Evolutionary conservation across 2,888 invertebrate genomes (phyloP).

Genomic region (Archaeoteleia sp.): DNA sequence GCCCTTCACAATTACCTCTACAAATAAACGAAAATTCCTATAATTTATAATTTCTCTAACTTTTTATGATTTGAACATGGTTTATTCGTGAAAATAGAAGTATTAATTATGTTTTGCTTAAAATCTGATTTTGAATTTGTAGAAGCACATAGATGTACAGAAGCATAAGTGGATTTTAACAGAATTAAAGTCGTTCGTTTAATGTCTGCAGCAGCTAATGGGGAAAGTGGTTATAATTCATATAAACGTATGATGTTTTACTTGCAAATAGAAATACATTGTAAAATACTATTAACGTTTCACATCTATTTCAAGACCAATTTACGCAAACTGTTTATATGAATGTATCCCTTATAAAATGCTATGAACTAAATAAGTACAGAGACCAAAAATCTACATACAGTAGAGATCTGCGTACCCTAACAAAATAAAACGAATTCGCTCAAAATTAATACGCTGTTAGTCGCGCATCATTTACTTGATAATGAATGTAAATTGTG

Average conservation of each 20-base stretch:
- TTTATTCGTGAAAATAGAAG: conserved; percentile 2
- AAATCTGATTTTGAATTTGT: conserved; percentile 25
- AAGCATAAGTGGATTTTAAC: conserved; percentile 44
- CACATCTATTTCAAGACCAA: conserved; percentile 18
- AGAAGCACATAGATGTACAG: conserved; percentile 30
- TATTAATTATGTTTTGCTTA: conserved; percentile 17
- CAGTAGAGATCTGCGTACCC: no score
- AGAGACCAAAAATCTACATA: no score
- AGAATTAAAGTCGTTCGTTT: conserved; percentile 35
- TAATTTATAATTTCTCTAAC: neutral
- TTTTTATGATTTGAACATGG: conserved; percentile 13
- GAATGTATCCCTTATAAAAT: no score
- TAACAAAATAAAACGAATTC: no score
- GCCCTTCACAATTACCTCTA: no score
- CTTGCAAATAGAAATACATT: neutral
- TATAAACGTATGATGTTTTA: conserved; percentile 8
- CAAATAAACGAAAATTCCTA: no score
- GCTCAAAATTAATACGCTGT: no score
- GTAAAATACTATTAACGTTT: conserved; percentile 6
- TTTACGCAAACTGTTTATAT: no score
- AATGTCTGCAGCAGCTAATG: conserved; percentile 26
- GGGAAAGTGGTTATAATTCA: conserved; percentile 15
- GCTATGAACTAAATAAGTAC: no score
- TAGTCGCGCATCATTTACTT: no score
- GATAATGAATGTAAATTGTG: no score